Conservation (phyloP, 2,797 vertebrate genomes). For the Champsocephalus gunnari region DNA sequence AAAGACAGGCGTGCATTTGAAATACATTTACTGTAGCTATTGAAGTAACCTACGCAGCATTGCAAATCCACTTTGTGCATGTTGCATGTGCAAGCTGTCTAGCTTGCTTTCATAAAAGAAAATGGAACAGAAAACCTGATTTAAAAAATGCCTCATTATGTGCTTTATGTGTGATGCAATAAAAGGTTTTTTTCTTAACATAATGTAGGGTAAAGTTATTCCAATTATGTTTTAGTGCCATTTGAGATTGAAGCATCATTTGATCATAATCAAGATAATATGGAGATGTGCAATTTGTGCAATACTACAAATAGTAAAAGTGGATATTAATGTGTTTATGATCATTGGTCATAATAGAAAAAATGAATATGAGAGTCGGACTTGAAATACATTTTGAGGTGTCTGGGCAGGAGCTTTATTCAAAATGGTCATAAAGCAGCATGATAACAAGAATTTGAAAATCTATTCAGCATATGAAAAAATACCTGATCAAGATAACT, state of each 20-base stretch:
- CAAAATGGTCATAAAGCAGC: background rate
- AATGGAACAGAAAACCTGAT: too few relatives aligned
- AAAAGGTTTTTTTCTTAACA: too few relatives aligned
- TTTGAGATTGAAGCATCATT: too few relatives aligned
- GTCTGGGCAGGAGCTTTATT: background rate
- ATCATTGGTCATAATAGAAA: slow-evolving; percentile 10
- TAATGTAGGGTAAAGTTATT: too few relatives aligned
- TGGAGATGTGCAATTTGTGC: too few relatives aligned
- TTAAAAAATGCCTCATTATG: too few relatives aligned
- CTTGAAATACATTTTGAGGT: background rate
- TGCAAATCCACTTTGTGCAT: background rate
- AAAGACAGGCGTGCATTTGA: background rate
- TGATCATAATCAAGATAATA: too few relatives aligned
- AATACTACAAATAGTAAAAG: background rate
- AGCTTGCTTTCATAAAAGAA: too few relatives aligned
- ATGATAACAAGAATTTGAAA: slow-evolving; percentile 1
- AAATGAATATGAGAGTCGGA: background rate
- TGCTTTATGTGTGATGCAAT: too few relatives aligned
- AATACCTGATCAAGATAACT: background rate
- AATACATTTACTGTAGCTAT: background rate
- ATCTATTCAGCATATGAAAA: background rate
- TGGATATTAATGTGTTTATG: background rate
- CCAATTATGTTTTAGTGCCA: too few relatives aligned
- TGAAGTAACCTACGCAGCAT: background rate
- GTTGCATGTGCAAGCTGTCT: too few relatives aligned